These are phyloP conservation scores for Actinia tenebrosa DNA, from an alignment of 64 coral and sea anemone genomes.

Conservation along the genomic window DNA sequence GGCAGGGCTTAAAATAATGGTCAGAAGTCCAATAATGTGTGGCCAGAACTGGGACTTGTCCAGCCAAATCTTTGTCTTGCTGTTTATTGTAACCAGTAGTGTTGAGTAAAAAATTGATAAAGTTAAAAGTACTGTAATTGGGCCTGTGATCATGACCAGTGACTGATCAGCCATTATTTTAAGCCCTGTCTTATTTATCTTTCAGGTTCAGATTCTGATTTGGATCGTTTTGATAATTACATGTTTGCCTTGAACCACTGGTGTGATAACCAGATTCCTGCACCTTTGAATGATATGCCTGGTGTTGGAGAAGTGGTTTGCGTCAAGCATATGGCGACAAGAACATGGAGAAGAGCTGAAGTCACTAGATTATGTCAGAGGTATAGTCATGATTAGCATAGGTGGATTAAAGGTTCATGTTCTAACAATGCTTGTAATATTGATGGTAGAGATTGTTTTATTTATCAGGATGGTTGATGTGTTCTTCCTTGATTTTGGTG, in stretches of 20 bases:
- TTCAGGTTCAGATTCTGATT: slow-evolving; percentile 29
- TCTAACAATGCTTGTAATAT: background rate
- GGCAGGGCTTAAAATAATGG: too few species aligned
- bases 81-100: too few species aligned
- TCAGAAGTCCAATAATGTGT: too few species aligned
- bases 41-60: too few species aligned
- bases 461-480: slow-evolving; percentile 73
- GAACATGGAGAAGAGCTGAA: slow-evolving; percentile 49
- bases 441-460: background rate
- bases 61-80: too few species aligned
- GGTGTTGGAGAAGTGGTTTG: slow-evolving; percentile 41
- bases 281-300: slow-evolving; percentile 19
- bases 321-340: slow-evolving; percentile 22
- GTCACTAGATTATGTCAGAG: slow-evolving; percentile 40
- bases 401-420: too few species aligned
- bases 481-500: slow-evolving; percentile 81
- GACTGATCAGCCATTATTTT: too few species aligned
- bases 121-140: too few species aligned
- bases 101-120: too few species aligned
- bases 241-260: slow-evolving; percentile 49
- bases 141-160: too few species aligned
- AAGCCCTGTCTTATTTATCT: too few species aligned
- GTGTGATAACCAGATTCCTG: slow-evolving; percentile 39
- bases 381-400: background rate
- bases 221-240: slow-evolving; percentile 54